phyloP scores from a whole-genome alignment of 2,797 vertebrate species.

The Hippopotamyrus pictus region DNA sequence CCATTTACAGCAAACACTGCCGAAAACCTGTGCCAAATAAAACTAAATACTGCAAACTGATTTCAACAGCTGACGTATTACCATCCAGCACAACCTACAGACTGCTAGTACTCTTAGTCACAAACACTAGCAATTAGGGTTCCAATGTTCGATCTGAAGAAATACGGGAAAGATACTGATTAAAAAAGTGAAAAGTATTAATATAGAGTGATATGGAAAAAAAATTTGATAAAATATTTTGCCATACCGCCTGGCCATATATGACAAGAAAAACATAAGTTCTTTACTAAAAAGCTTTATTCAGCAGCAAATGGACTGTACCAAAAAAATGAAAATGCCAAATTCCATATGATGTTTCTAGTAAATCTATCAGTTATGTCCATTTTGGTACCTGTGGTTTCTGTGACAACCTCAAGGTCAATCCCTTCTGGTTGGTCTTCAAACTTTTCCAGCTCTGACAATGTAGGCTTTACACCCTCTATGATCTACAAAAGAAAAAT shows the following conservation, averaged over 20 bases:
- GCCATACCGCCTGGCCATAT: neutral
- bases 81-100: neutral
- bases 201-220: neutral
- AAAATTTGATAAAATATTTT: neutral
- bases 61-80: neutral
- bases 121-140: neutral
- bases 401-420: constrained; percentile 90
- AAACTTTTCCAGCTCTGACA: constrained; percentile 92
- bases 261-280: neutral
- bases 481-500: constrained; percentile 68
- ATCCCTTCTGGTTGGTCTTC: constrained; percentile 94
- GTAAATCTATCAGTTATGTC: neutral
- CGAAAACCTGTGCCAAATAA: neutral
- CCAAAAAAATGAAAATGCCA: neutral
- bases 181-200: neutral
- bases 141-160: neutral
- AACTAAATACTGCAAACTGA: neutral
- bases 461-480: constrained; percentile 87
- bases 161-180: neutral
- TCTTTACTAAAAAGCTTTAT: neutral
- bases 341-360: neutral
- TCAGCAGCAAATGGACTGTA: neutral
- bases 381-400: constrained; percentile 69
- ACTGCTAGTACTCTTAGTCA: neutral
- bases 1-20: neutral